phyloP scores from a whole-genome alignment of 2,888 invertebrate species.

The Ochropleura leucogaster region DNA sequence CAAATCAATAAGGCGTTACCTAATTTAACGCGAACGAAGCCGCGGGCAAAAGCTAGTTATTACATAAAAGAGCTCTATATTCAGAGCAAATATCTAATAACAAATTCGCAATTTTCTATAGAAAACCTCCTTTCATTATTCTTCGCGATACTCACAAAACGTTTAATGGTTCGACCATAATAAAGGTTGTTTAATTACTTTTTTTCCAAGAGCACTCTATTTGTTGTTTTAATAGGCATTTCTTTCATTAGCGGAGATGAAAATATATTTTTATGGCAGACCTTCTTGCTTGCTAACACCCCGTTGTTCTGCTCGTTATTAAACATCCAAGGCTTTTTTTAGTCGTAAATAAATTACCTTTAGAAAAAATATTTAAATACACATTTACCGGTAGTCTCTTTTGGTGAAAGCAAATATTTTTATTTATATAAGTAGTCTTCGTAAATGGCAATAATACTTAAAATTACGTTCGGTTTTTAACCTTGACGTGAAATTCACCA shows the following conservation, averaged over 20 bases:
- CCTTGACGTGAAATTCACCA: too few species aligned
- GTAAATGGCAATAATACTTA: too few species aligned
- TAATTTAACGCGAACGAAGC: too few species aligned
- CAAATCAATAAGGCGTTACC: too few species aligned
- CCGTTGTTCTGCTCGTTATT: slow-evolving; percentile 32
- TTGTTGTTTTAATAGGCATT: slow-evolving; percentile 66
- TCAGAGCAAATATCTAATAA: slow-evolving; percentile 33
- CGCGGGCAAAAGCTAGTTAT: too few species aligned
- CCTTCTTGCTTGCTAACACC: slow-evolving; percentile 7
- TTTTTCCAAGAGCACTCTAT: slow-evolving; percentile 65
- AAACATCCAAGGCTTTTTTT: slow-evolving; percentile 4
- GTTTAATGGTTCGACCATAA: slow-evolving; percentile 47
- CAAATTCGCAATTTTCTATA: slow-evolving; percentile 23
- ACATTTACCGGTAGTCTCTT: too few species aligned
- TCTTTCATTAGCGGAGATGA: slow-evolving; percentile 61
- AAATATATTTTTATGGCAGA: slow-evolving; percentile 53
- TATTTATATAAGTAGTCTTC: too few species aligned
- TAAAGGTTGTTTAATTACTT: slow-evolving; percentile 68
- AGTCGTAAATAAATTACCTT: not conserved
- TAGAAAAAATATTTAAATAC: not conserved
- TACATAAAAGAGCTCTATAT: not conserved
- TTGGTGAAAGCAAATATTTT: too few species aligned
- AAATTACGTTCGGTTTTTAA: too few species aligned
- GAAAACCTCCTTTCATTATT: slow-evolving; percentile 11
- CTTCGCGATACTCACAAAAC: slow-evolving; percentile 21